phyloP scores from a whole-genome alignment of 2,888 invertebrate species.

The Synergus japonicus region DNA sequence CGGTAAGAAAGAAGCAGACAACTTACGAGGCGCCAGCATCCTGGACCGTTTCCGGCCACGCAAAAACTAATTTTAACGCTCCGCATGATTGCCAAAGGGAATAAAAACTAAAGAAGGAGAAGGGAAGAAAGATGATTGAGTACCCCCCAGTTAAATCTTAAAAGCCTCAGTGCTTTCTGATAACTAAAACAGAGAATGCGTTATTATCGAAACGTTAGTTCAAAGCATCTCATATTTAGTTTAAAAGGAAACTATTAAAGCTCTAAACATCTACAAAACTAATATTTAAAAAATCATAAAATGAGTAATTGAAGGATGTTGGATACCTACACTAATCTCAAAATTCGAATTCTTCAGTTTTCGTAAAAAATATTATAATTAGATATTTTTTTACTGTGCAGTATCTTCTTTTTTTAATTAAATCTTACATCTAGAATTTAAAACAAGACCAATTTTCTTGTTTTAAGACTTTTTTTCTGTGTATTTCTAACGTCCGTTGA shows the following conservation, averaged over 20 bases:
- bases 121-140: constrained; percentile 21
- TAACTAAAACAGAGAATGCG: constrained; percentile 22
- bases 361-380: too few relatives aligned
- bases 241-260: neutral
- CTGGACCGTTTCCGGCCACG: constrained; percentile 28
- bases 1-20: constrained; percentile 37
- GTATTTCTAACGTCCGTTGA: too few relatives aligned
- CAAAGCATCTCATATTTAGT: constrained; percentile 3
- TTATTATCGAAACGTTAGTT: constrained; percentile 10
- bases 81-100: constrained; percentile 27
- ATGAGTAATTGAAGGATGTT: too few relatives aligned
- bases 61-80: constrained; percentile 41
- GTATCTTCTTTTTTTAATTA: too few relatives aligned
- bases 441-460: too few relatives aligned
- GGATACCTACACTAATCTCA: too few relatives aligned
- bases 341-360: too few relatives aligned
- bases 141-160: constrained; percentile 4
- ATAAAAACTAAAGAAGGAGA: neutral
- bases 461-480: too few relatives aligned
- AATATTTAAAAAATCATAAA: too few relatives aligned
- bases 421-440: too few relatives aligned
- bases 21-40: constrained; percentile 32
- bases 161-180: constrained; percentile 23
- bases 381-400: too few relatives aligned
- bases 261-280: neutral